phyloP scores from a whole-genome alignment of 2,797 vertebrate genomes.

The Ctenochaetus hawaiiensis region DNA sequence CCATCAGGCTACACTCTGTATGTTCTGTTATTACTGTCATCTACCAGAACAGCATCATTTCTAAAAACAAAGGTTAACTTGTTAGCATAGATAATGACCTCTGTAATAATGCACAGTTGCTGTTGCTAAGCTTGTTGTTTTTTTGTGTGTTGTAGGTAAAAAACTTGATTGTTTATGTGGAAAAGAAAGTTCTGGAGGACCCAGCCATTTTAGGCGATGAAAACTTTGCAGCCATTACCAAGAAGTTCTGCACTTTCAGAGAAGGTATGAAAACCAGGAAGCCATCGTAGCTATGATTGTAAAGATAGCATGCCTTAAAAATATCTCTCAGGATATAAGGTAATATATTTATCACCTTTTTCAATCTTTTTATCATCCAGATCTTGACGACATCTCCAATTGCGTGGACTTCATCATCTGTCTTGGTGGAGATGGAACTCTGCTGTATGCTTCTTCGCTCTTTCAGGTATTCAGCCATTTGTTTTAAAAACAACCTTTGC shows the following conservation, averaged over 20 bases:
- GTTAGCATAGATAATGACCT: background rate
- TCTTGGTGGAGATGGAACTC: constrained; percentile 94
- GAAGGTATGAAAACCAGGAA: constrained; percentile 86
- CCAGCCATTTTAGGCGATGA: constrained; percentile 92
- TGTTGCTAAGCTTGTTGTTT: background rate
- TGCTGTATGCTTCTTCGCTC: constrained; percentile 94
- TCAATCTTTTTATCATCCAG: constrained; percentile 67
- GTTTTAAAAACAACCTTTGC: background rate
- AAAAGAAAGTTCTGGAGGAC: constrained; percentile 96
- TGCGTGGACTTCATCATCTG: constrained; percentile 96
- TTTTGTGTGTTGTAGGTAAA: constrained; percentile 83
- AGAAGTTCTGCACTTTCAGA: constrained; percentile 97
- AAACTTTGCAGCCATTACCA: constrained; percentile 91
- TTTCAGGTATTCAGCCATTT: constrained; percentile 87
- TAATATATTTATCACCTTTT: background rate
- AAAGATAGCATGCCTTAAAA: background rate
- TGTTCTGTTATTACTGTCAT: no score
- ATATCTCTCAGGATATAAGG: background rate
- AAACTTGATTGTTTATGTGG: constrained; percentile 96
- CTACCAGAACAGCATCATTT: background rate
- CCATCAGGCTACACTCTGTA: background rate
- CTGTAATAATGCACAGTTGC: background rate
- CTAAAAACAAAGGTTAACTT: background rate
- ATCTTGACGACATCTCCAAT: constrained; percentile 95
- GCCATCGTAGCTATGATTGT: background rate